A percentile compares a stretch with the other conserved stretches of the same genome.
Evolutionary conservation across 23 tunicate species (phyloP).

Genomic region (Halocynthia roretzi): DNA sequence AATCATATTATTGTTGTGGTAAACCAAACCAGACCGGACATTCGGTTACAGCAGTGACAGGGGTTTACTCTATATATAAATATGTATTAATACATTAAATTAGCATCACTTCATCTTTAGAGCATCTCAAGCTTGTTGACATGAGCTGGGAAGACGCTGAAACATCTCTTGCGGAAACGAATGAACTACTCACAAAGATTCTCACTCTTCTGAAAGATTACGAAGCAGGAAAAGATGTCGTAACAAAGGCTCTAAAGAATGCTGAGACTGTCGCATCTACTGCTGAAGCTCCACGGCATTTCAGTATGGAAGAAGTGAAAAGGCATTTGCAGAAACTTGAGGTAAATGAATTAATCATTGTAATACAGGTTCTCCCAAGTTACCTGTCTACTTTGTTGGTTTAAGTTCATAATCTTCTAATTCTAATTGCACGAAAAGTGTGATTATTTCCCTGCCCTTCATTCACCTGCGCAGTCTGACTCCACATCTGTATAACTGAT

Average conservation of each 20-base stretch:
- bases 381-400: not conserved
- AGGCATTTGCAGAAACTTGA: constrained; percentile 53
- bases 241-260: constrained; percentile 28
- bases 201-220: constrained; percentile 36
- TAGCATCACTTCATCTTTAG: constrained; percentile 30
- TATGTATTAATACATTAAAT: no score
- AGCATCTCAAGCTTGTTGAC: constrained; percentile 65
- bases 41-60: no score
- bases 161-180: constrained; percentile 41
- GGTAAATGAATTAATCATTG: constrained; percentile 14
- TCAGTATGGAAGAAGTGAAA: constrained; percentile 76
- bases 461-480: no score
- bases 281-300: constrained; percentile 75
- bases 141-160: constrained; percentile 88
- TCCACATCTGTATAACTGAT: no score
- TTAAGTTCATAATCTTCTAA: not conserved
- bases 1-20: no score
- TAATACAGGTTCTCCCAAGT: no score
- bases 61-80: no score
- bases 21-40: no score
- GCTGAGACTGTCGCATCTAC: constrained; percentile 48
- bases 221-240: constrained; percentile 27
- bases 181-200: constrained; percentile 36
- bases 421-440: not conserved
- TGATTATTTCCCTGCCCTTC: not conserved